Conservation (phyloP, 2,113 vertebrate species). For the Struthidea cinerea region DNA sequence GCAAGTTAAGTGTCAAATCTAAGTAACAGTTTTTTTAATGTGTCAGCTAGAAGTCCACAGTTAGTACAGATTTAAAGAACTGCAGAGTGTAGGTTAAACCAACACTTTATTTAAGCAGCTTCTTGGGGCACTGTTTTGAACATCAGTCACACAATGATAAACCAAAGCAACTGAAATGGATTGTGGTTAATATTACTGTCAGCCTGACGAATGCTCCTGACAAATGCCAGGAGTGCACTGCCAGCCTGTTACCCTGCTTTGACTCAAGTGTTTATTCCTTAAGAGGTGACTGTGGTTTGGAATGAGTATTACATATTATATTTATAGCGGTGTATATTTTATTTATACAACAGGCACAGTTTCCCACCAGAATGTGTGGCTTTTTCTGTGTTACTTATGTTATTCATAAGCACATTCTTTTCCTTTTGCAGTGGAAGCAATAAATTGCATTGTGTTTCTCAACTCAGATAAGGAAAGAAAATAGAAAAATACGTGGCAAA, state of each 20-base stretch:
- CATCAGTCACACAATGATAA: constrained; percentile 72
- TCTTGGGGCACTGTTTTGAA: constrained; percentile 64
- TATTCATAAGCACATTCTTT: not conserved
- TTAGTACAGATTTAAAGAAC: constrained; percentile 2
- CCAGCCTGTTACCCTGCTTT: constrained; percentile 54
- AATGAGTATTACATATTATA: constrained; percentile 48
- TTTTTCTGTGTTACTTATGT: constrained; percentile 35
- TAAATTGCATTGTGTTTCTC: not conserved
- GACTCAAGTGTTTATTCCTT: constrained; percentile 64
- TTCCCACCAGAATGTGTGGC: constrained; percentile 25
- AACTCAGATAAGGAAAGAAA: not conserved
- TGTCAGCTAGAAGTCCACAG: not conserved
- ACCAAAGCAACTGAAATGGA: constrained; percentile 70
- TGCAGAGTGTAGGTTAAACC: constrained; percentile 55
- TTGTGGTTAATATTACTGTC: constrained; percentile 76
- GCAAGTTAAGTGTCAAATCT: not conserved
- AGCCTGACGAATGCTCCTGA: constrained; percentile 60
- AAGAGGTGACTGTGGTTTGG: constrained; percentile 15
- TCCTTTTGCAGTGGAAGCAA: not conserved
- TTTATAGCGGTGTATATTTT: constrained; percentile 60
- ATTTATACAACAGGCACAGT: constrained; percentile 42
- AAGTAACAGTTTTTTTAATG: not conserved
- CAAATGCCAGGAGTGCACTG: constrained; percentile 59
- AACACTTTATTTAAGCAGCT: constrained; percentile 65
- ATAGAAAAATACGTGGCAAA: not conserved